Conservation (phyloP, 2,888 invertebrate genomes). For the Gastrophysa polygoni region DNA sequence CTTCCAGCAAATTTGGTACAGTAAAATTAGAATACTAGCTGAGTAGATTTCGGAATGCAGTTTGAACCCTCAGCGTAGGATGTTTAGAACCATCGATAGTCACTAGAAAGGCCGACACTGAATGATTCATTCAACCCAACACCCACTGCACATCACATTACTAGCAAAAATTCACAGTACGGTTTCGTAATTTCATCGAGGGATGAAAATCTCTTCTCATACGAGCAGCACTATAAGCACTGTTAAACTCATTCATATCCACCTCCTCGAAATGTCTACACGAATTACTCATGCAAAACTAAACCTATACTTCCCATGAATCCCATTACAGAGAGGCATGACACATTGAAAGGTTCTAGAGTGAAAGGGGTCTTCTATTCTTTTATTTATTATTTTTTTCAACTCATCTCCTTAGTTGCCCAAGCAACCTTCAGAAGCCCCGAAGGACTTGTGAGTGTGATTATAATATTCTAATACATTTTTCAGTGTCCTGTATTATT, state of each 20-base stretch:
- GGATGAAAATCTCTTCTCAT: not conserved
- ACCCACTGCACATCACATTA: slow-evolving; percentile 28
- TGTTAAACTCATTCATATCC: too few relatives aligned
- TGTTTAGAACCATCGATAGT: not conserved
- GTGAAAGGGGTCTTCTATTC: too few relatives aligned
- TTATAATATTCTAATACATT: too few relatives aligned
- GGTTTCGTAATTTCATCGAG: not conserved
- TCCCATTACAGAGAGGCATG: too few relatives aligned
- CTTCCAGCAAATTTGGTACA: slow-evolving; percentile 25
- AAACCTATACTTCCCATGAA: too few relatives aligned
- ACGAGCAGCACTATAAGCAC: not conserved
- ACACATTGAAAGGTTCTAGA: too few relatives aligned
- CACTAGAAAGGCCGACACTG: slow-evolving; percentile 5
- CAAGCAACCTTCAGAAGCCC: too few relatives aligned
- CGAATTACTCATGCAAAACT: not conserved
- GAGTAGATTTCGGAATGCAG: slow-evolving; percentile 9
- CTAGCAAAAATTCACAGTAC: slow-evolving; percentile 9
- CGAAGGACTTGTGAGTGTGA: too few relatives aligned
- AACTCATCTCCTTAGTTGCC: too few relatives aligned
- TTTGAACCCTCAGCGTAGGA: not conserved
- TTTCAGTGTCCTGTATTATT: too few relatives aligned
- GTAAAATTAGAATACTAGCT: slow-evolving; percentile 19
- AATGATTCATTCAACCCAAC: slow-evolving; percentile 14
- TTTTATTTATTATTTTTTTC: too few relatives aligned
- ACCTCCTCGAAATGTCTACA: not conserved